phyloP scores from a whole-genome alignment of 92 coral and sea anemone genomes.

The Actinostola sp. region DNA sequence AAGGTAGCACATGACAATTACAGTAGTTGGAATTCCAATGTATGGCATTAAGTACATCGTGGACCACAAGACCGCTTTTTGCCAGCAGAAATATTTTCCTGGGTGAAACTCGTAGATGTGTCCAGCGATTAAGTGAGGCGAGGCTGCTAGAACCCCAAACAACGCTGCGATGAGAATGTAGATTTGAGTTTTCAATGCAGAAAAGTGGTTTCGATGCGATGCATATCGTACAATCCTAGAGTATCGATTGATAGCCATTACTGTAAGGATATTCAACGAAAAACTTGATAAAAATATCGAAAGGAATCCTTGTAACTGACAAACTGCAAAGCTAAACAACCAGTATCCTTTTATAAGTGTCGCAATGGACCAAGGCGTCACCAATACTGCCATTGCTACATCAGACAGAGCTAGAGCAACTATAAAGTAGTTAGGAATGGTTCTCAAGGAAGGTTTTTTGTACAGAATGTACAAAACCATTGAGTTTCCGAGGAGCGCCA shows the following conservation, averaged over 20 bases:
- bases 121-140: constrained; percentile 32
- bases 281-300: constrained; percentile 30
- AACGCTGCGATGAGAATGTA: constrained; percentile 16
- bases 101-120: constrained; percentile 43
- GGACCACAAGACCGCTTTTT: constrained; percentile 6
- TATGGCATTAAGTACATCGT: constrained; percentile 10
- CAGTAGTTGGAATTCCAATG: constrained; percentile 28
- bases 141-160: constrained; percentile 19
- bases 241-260: constrained; percentile 43
- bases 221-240: constrained; percentile 34
- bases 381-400: constrained; percentile 25
- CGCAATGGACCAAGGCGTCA: constrained; percentile 40
- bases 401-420: constrained; percentile 43
- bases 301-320: constrained; percentile 42
- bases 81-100: constrained; percentile 42
- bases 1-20: constrained; percentile 41
- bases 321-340: constrained; percentile 23
- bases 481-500: constrained; percentile 26
- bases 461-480: constrained; percentile 39
- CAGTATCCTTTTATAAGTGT: constrained; percentile 27
- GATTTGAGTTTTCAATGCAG: constrained; percentile 24
- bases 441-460: constrained; percentile 32
- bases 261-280: constrained; percentile 34
- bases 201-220: constrained; percentile 18
- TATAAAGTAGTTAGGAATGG: constrained; percentile 38